These are phyloP conservation scores for Amazona finschi DNA, from an alignment of 2,797 vertebrate genomes.

Conservation along the genomic window DNA sequence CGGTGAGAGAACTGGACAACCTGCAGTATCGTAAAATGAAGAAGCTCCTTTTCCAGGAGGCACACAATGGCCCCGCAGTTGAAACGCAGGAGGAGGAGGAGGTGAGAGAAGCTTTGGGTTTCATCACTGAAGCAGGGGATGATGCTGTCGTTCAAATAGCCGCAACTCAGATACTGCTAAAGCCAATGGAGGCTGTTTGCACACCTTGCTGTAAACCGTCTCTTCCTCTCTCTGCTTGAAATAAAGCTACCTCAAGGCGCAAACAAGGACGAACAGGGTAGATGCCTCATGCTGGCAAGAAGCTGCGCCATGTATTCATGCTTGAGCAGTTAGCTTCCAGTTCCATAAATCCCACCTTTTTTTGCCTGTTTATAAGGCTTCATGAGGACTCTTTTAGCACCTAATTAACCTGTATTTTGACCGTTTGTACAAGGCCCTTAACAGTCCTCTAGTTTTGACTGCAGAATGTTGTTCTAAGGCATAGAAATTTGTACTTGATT, in stretches of 20 bases:
- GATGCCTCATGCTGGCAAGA: conserved; percentile 12
- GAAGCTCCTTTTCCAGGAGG: conserved; percentile 98
- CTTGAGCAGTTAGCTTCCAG: conserved; percentile 9
- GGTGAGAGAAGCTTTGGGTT: conserved; percentile 75
- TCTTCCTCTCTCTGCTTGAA: not conserved
- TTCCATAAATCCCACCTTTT: not conserved
- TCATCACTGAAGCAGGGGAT: not conserved
- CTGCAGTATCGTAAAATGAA: conserved; percentile 99
- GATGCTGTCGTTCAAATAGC: not conserved
- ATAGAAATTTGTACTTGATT: not conserved
- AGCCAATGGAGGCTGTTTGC: not conserved
- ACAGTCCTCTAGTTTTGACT: not conserved
- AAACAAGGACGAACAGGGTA: not conserved
- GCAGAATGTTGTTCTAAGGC: not conserved
- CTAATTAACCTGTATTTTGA: not conserved
- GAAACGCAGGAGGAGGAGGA: conserved; percentile 97
- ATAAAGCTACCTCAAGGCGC: conserved; percentile 15
- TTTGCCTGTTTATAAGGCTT: not conserved
- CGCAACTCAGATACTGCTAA: not conserved
- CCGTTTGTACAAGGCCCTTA: not conserved
- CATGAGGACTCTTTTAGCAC: not conserved
- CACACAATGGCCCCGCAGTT: conserved; percentile 91
- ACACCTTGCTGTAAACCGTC: not conserved
- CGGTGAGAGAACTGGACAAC: conserved; percentile 97
- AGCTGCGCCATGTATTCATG: not conserved